These are phyloP conservation scores for Acrobasis repandana DNA, from an alignment of 2,888 invertebrate species.

Conservation along the genomic window DNA sequence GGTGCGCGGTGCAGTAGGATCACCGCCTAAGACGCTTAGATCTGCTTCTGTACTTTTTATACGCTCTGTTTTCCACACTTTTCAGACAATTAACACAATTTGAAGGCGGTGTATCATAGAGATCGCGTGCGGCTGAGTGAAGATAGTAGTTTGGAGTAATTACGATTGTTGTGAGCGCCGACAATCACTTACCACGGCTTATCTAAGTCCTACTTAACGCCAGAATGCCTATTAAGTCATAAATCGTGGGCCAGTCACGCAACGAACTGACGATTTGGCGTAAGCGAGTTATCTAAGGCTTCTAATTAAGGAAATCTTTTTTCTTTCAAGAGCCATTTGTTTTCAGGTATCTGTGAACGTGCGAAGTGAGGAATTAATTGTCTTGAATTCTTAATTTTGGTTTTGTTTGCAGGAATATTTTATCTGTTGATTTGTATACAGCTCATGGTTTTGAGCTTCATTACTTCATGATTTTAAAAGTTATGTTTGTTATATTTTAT, in stretches of 20 bases:
- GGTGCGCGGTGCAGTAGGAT: no score
- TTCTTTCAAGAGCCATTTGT: conserved; percentile 24
- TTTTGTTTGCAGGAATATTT: background rate
- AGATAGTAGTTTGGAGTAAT: conserved; percentile 81
- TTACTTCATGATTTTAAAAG: no score
- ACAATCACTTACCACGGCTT: conserved; percentile 82
- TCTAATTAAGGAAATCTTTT: conserved; percentile 70
- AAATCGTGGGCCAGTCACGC: conserved; percentile 78
- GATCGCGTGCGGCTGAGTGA: conserved; percentile 72
- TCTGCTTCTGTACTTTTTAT: background rate
- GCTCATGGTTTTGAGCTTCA: no score
- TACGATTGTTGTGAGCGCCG: conserved; percentile 82
- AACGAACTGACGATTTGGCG: conserved; percentile 72
- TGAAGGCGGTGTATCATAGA: conserved; percentile 66
- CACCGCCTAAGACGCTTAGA: background rate
- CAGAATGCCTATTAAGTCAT: conserved; percentile 80
- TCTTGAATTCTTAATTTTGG: background rate
- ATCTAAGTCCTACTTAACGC: conserved; percentile 81
- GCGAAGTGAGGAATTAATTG: background rate
- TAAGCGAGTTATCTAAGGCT: conserved; percentile 72
- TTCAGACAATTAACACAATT: conserved; percentile 70
- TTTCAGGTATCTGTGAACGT: background rate
- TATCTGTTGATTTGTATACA: no score
- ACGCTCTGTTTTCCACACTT: conserved; percentile 28
- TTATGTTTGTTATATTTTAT: no score